Conservation (phyloP, 2,113 vertebrate species). For the Antigone vipio region DNA sequence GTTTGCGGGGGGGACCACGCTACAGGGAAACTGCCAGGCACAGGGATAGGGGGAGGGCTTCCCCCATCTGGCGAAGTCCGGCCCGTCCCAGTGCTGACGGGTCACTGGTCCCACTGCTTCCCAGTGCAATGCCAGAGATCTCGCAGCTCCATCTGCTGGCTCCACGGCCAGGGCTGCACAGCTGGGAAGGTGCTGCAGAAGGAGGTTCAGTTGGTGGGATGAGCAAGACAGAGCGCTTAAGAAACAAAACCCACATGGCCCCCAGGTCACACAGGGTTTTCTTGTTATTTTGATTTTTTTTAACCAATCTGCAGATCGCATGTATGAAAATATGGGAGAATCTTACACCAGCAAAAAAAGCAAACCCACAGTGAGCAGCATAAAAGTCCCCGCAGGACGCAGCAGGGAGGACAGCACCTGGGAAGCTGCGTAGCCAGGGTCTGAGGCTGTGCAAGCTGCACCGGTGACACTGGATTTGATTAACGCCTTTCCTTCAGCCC, state of each 20-base stretch:
- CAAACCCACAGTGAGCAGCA: background rate
- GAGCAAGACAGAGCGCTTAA: background rate
- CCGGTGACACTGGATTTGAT: background rate
- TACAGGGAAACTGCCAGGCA: background rate
- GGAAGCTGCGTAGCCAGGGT: background rate
- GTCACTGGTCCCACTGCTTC: background rate
- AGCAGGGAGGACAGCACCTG: background rate
- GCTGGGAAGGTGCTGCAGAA: background rate
- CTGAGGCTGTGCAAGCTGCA: background rate
- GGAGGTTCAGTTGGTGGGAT: background rate
- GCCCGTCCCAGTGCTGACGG: rapidly evolving
- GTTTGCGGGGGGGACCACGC: rapidly evolving
- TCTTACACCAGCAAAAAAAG: background rate
- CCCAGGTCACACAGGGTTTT: background rate
- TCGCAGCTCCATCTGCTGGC: slow-evolving; percentile 54
- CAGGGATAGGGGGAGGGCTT: background rate
- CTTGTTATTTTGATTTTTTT: background rate
- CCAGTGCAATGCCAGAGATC: background rate
- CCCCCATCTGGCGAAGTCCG: background rate
- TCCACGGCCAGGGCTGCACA: background rate
- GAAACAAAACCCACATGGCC: background rate
- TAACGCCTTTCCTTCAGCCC: background rate
- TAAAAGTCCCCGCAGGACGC: background rate
- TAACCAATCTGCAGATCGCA: background rate
- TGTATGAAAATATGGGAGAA: background rate